These are phyloP conservation scores for Crocuta crocuta DNA, from an alignment of 2,113 vertebrate species.

Conservation along the genomic window DNA sequence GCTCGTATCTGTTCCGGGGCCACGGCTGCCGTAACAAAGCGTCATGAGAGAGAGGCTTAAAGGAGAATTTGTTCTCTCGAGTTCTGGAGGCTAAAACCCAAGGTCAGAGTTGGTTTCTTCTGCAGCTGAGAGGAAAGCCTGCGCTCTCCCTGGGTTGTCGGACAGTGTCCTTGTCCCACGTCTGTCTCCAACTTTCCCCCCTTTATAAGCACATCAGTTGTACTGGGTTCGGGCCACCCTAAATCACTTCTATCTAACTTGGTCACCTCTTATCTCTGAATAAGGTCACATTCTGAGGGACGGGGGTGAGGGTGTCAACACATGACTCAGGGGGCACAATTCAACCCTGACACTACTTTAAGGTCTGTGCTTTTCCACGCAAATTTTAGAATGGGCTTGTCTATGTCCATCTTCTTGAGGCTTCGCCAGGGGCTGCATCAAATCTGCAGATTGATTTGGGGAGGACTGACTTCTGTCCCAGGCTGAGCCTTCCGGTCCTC, in stretches of 20 bases:
- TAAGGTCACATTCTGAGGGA: not conserved
- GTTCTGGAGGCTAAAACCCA: not conserved
- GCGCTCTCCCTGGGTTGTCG: not conserved
- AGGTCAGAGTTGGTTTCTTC: not conserved
- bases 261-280: not conserved
- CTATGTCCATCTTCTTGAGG: not conserved
- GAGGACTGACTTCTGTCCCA: not conserved
- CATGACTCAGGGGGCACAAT: not conserved
- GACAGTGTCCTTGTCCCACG: not conserved
- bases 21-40: not conserved
- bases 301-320: not conserved
- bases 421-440: not conserved
- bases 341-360: not conserved
- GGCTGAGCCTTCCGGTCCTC: not conserved
- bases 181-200: not conserved
- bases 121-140: not conserved
- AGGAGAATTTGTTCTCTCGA: not conserved
- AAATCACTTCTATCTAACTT: not conserved
- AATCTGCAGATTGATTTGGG: not conserved
- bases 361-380: not conserved
- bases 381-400: not conserved
- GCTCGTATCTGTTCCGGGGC: fast-evolving
- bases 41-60: not conserved
- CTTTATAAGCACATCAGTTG: not conserved
- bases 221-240: not conserved